Conservation (phyloP, 2,113 vertebrate species). For the Chaetura pelagica region DNA sequence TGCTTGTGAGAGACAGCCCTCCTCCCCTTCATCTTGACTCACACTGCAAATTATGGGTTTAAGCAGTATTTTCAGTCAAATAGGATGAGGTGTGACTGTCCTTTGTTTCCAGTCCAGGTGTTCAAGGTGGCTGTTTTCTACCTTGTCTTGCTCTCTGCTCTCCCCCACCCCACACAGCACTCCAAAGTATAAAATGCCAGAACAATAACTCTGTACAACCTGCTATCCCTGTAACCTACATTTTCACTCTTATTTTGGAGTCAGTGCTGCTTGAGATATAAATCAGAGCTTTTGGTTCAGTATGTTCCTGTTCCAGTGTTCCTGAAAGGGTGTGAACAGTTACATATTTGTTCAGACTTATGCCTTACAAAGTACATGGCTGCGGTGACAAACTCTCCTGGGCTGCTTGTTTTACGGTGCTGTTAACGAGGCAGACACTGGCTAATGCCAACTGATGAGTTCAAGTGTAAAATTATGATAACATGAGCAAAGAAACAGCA, state of each 20-base stretch:
- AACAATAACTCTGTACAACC: not conserved
- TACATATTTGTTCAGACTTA: conserved; percentile 51
- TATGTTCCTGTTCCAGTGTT: not conserved
- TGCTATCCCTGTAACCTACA: not conserved
- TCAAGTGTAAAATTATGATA: not conserved
- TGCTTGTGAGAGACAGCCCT: not conserved
- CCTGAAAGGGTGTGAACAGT: conserved; percentile 38
- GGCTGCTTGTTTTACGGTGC: not conserved
- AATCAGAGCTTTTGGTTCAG: conserved; percentile 44
- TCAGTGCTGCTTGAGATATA: not conserved
- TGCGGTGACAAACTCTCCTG: not conserved
- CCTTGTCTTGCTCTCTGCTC: not conserved
- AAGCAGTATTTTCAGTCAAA: not conserved
- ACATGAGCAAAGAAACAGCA: not conserved
- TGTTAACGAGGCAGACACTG: not conserved
- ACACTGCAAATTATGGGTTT: not conserved
- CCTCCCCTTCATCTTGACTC: not conserved
- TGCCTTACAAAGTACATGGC: conserved; percentile 19
- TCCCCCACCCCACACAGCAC: not conserved
- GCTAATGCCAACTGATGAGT: conserved; percentile 1
- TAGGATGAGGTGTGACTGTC: not conserved
- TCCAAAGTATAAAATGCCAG: not conserved
- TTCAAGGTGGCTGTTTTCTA: not conserved
- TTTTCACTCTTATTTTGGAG: not conserved
- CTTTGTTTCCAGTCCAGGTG: not conserved